Base-by-base conservation (phyloP, 2,797 vertebrate species). In the Smutsia temminckii region DNA sequence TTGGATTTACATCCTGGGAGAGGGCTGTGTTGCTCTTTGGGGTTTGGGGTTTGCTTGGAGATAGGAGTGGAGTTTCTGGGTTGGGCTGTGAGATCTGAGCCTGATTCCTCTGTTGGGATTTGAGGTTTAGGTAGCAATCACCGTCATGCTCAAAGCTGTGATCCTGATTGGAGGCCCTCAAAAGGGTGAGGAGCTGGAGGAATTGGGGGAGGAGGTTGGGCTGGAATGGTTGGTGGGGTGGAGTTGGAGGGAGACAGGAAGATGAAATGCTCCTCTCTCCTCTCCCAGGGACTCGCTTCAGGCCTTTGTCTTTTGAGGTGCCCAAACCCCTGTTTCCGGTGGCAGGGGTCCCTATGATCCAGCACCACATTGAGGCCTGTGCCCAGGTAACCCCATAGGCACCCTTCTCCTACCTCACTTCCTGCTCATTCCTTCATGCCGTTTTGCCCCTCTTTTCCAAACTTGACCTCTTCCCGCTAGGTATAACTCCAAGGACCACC, bases 311-410 rank as follows among this genome's bases (percentile, higher is more conserved):
- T 8, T 99, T 99, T 94, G 99, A 99, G 97, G 99, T 99, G 68
- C 99, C 99, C 75, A 99, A 99, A 97, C 99, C 99, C 3, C 98
- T 99, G 80, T 99, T 99, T 96, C 99, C 99, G 20, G 99, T 99
- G 63, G 99, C 99, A 5, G 99, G 99, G 4, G 99, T 99, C 21
- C 99, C 99, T 37, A 99, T 99, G 99, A 98, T 99, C 80, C 99
- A 99, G 98, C 99, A 99, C 96, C 99, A 99, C 98, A 99, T 99
- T 57, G 99, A 99, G 97, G 99, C 99, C 63, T 99, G 99, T 96
- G 98, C 98, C 57, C 99, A 99, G 99, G 99, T 99, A 97, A 97
- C 79, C 8, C 37, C 21, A 29, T 16, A 64, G n/a, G 46, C 29
- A 53, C 37, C 18, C n/a, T 49, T 66, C 2, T 75, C 57, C 69